Evolutionary conservation across 2,113 vertebrate genomes (phyloP).

Genomic region (Myanophis thanlyinensis): DNA sequence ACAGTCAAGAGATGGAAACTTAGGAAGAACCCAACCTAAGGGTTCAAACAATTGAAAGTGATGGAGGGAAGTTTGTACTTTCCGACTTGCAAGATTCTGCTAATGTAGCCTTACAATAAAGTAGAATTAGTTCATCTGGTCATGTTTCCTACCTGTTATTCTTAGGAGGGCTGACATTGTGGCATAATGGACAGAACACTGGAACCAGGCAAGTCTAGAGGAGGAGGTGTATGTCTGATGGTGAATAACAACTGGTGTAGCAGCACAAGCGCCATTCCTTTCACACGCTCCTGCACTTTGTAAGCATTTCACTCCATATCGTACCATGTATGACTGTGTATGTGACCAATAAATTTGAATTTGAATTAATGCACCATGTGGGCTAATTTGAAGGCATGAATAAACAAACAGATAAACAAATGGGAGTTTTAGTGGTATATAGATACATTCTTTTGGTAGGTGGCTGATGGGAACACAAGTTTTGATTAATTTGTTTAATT

Average conservation of each 20-base stretch:
- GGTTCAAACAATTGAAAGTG: neutral
- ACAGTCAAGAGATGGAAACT: neutral
- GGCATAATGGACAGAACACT: too few species aligned
- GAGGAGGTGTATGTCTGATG: too few species aligned
- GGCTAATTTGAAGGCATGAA: neutral
- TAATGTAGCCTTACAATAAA: neutral
- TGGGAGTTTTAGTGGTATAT: neutral
- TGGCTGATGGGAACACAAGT: conserved; percentile 25
- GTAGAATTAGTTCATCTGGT: neutral
- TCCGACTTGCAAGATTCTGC: neutral
- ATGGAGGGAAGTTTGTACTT: neutral
- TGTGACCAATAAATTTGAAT: too few species aligned
- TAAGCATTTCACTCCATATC: too few species aligned
- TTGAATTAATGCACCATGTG: neutral
- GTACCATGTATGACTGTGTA: too few species aligned
- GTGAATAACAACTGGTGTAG: too few species aligned
- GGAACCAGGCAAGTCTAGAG: too few species aligned
- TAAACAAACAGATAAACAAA: neutral
- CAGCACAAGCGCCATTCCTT: too few species aligned
- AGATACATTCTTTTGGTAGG: conserved; percentile 4
- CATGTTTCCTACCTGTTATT: neutral
- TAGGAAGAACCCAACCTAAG: neutral
- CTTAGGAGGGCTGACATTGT: neutral
- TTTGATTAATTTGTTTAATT: conserved; percentile 1
- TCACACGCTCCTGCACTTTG: too few species aligned